These are phyloP conservation scores for Latrodectus geometricus DNA, from an alignment of 1,140 invertebrate genomes.

Conservation along the genomic window DNA sequence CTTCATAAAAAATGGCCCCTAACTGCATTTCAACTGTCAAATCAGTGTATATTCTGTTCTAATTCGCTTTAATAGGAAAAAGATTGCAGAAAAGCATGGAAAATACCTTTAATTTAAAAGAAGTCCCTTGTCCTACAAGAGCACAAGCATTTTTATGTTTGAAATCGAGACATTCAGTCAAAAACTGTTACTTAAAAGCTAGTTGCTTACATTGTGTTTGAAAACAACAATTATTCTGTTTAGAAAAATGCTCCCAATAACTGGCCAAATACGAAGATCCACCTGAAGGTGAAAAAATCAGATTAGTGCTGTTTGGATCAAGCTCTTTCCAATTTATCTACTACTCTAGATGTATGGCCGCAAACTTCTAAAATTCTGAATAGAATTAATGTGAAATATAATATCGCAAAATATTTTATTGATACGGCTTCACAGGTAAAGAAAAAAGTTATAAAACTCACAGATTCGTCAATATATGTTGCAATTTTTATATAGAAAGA, in stretches of 20 bases:
- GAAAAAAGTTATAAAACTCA: neutral
- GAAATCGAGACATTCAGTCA: constrained; percentile 14
- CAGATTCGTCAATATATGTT: neutral
- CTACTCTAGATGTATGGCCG: constrained; percentile 2
- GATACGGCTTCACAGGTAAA: constrained; percentile 13
- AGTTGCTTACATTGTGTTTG: constrained; percentile 20
- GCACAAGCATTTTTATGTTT: constrained; percentile 6
- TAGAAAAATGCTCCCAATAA: constrained; percentile 10
- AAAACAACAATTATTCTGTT: constrained; percentile 28
- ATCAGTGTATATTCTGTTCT: constrained; percentile 35
- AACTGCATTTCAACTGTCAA: constrained; percentile 19
- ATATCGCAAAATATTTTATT: constrained; percentile 10
- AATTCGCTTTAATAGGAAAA: constrained; percentile 15
- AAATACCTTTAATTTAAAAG: constrained; percentile 10
- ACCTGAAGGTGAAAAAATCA: neutral
- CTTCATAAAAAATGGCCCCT: constrained; percentile 1
- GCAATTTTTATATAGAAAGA: constrained; percentile 7
- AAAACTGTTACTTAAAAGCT: constrained; percentile 7
- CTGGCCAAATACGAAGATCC: neutral
- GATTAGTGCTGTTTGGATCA: constrained; percentile 15
- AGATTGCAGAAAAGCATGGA: constrained; percentile 23
- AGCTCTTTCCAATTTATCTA: constrained; percentile 11
- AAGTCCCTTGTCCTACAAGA: neutral
- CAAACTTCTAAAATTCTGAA: constrained; percentile 10
- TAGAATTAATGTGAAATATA: constrained; percentile 8